phyloP scores from a whole-genome alignment of 2,797 vertebrate genomes.

The Propithecus deckenii region DNA sequence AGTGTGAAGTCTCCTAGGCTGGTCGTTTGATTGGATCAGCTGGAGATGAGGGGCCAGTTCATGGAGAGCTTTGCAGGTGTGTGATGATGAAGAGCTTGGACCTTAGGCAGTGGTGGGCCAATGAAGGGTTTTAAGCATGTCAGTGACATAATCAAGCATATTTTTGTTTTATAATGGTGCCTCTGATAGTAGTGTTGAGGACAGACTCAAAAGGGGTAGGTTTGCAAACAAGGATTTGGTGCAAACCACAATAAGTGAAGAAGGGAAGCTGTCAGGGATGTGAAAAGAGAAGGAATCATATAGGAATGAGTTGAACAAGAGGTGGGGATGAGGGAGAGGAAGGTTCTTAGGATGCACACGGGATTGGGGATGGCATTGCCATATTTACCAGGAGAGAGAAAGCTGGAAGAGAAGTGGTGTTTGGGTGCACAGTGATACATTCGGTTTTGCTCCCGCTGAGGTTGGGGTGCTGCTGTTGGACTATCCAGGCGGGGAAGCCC shows the following conservation, averaged over 20 bases:
- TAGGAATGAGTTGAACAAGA: neutral
- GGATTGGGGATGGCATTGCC: neutral
- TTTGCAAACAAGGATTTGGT: neutral
- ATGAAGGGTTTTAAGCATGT: neutral
- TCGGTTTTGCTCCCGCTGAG: neutral
- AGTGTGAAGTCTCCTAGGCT: fast-evolving
- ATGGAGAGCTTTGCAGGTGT: neutral
- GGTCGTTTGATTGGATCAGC: neutral
- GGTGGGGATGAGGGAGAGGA: neutral
- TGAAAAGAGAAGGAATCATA: neutral
- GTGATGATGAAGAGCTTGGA: neutral
- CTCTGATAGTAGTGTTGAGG: neutral
- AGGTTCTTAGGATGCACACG: neutral
- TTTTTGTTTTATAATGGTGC: neutral
- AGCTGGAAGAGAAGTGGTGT: neutral
- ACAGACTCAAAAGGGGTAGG: neutral
- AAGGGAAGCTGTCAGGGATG: neutral
- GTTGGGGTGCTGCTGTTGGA: neutral
- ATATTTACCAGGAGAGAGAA: neutral
- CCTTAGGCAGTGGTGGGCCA: neutral
- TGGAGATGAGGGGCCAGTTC: neutral
- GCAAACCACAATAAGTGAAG: neutral
- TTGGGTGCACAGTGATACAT: neutral
- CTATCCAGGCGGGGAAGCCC: neutral
- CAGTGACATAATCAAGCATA: neutral